Evolutionary conservation across 2,888 invertebrate genomes (phyloP), one percentile per base, ranked within the genome.

Genomic region (Imbricaverruca yamaguchii): DNA sequence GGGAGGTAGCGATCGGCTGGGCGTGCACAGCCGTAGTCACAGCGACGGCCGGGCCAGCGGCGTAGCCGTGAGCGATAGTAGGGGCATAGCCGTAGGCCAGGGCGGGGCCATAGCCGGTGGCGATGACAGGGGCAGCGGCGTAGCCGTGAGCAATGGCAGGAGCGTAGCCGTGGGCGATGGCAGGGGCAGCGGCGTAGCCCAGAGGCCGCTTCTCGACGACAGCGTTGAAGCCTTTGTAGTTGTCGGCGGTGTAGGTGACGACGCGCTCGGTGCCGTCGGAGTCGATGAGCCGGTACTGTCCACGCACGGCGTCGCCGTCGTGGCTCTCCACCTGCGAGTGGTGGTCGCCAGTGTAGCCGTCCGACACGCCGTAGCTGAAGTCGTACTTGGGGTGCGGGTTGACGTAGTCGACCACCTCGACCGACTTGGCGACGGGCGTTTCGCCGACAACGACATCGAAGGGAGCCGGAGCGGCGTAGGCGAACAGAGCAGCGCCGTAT

Each of bases 161-260:
- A 21, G 65, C 77, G 39, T 25, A 25, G 39, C 39, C 74, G 9
- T 39, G 53, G 13, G 65, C 65, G 10, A 23, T 8, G 23, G 65
- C 65, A 13, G 39, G 74, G 39, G 83, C 82, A 10, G 83, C 83
- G 23, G 83, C 82, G 61, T 83, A 83, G 25, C 83, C 78, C 61
- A 82, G 83, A 65, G 84, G 84, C 67, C 83, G 81, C 69, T 84
- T 84, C 69, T 84, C 84, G 12, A 84, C 84, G 7, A 84, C 83
- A 39, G 84, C 84, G 67, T 84, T 84, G 80, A 84, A 84, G 57
- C 84, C 84, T 74, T 82, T 80, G 67, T 80, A 69, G 18, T 67
- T 80, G 80, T 83, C 83, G 21, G 84, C 83, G 6, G 83, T 84
- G 74, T 83, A 84, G 15, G 79, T 81, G 6, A 83, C 83, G 21